These are phyloP conservation scores for Lytechinus variegatus DNA, from an alignment of 35 echinoderm and acorn worm species.

Conservation along the genomic window DNA sequence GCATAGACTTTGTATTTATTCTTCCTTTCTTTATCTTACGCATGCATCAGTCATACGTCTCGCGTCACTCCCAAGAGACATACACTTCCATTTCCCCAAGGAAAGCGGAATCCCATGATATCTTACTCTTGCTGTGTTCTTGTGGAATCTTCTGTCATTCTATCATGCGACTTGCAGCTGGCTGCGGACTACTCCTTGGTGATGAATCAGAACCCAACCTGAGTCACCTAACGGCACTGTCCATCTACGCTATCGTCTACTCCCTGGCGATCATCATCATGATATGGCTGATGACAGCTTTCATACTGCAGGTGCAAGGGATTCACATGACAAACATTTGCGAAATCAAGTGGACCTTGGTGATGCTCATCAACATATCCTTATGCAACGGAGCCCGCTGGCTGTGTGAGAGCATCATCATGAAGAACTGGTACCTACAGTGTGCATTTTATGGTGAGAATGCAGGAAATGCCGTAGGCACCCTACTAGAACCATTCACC, in stretches of 20 bases:
- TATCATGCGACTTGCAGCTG: neutral
- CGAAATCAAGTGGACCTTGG: conserved; percentile 14
- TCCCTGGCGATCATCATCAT: neutral
- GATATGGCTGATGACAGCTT: conserved; percentile 23
- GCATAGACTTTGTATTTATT: neutral
- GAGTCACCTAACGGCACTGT: neutral
- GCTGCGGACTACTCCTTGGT: neutral
- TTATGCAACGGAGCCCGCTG: neutral
- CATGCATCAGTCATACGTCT: neutral
- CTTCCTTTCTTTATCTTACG: neutral
- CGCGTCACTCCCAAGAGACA: neutral
- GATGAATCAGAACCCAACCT: neutral
- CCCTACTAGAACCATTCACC: neutral
- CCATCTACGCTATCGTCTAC: conserved; percentile 16
- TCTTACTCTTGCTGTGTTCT: neutral
- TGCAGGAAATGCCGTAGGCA: neutral
- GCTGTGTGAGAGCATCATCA: neutral
- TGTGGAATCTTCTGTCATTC: conserved; percentile 24
- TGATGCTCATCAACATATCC: neutral
- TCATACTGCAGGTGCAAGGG: conserved; percentile 5
- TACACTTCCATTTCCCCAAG: neutral
- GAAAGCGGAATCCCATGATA: neutral
- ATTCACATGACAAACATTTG: neutral
- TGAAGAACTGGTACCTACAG: neutral
- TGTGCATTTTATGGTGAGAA: neutral